Evolutionary conservation across 2,113 vertebrate species (phyloP), one percentile per base, ranked within the genome.

Genomic region (Speoplatyrhinus poulsoni): DNA sequence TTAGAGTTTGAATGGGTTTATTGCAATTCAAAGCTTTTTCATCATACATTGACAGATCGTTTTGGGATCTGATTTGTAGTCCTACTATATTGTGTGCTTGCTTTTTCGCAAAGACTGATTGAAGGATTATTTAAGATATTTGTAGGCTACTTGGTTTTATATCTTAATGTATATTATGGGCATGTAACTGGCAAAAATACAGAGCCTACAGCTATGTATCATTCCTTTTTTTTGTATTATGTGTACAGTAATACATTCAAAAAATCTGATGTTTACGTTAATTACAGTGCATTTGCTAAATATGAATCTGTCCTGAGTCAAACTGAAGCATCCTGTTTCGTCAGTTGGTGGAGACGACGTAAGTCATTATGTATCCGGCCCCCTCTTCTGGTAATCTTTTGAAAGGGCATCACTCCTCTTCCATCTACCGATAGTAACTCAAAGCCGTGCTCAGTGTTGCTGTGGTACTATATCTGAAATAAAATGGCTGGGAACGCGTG

Each of bases 401-500:
- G 19, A 10, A 56, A n/a, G 16, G 4, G n/a, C 7, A 19, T 6
- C n/a, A 3, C 16, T 19, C 5, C 4, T 48, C 41, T 55, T 32
- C 48, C n/a, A 33, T 77, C 54, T 12, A 19, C 10, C 49, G 41
- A 16, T 72, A 8, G 41, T 26, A 16, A 15, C 12, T 26, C 55
- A 57, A 15, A 32, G 17, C 12, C 26, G 56, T 32, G 10, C 19
- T 9, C 32, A 11, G 1, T 12, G 56, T 56, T 48, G 49, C 11
- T 52, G 49, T 15, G 49, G 7, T 12, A 15, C 49, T 3, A 13
- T 47, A 13, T 17, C 60, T 77, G 56, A 46, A 74, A 12, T 56
- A 90, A 67, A 65, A 94, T 93, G 90, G 90, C 91, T 75, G 89
- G 92, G 26, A 86, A 77, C 41, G 80, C 79, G 16, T 93, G 90